These are phyloP conservation scores for Biston stratarius DNA, from an alignment of 2,888 invertebrate genomes.

Conservation along the genomic window DNA sequence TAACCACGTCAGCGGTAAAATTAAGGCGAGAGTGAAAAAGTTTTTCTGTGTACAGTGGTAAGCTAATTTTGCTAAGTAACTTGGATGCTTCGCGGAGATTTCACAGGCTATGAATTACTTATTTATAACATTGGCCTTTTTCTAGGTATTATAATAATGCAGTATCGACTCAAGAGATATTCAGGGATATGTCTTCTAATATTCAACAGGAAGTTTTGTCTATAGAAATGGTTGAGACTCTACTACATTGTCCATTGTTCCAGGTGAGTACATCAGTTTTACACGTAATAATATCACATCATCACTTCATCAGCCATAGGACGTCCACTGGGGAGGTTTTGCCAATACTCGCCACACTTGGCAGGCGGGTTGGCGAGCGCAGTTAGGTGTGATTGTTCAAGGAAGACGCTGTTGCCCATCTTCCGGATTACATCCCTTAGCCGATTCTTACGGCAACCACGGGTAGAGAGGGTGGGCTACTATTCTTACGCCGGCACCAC, in stretches of 20 bases:
- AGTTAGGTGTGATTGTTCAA: too few relatives aligned
- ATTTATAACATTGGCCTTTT: background rate
- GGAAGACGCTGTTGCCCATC: too few relatives aligned
- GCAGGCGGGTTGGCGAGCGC: too few relatives aligned
- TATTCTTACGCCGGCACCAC: too few relatives aligned
- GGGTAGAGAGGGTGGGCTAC: too few relatives aligned
- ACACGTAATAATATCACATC: too few relatives aligned
- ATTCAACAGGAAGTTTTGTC: constrained; percentile 77
- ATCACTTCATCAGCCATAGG: too few relatives aligned
- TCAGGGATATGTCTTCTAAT: constrained; percentile 73
- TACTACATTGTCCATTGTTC: constrained; percentile 73
- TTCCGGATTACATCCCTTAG: too few relatives aligned
- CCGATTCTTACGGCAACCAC: too few relatives aligned
- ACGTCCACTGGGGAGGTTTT: too few relatives aligned
- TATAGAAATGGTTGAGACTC: constrained; percentile 75
- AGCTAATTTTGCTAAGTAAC: constrained; percentile 45
- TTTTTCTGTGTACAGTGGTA: constrained; percentile 81
- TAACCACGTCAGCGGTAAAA: constrained; percentile 77
- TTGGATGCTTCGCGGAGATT: constrained; percentile 4
- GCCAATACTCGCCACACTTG: too few relatives aligned
- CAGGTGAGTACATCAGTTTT: constrained; percentile 60
- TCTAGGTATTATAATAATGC: constrained; percentile 78
- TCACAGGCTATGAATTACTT: background rate
- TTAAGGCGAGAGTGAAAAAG: constrained; percentile 76
- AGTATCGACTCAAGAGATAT: constrained; percentile 71